Evolutionary conservation across 1,140 invertebrate genomes (phyloP).

Genomic region (Asobara japonica): DNA sequence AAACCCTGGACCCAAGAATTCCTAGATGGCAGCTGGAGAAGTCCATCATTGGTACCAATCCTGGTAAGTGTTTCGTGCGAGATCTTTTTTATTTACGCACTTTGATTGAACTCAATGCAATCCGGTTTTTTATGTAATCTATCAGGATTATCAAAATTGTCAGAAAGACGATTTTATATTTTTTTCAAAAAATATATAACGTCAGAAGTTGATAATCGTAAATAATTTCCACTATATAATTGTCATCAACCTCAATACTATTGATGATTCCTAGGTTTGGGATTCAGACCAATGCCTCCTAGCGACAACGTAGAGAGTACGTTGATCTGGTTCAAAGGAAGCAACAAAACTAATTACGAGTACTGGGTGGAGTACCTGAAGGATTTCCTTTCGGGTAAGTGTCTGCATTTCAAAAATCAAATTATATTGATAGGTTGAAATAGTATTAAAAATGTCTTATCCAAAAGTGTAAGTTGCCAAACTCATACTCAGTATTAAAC

Average conservation of each 20-base stretch:
- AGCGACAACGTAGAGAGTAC: conserved; percentile 87
- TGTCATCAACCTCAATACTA: conserved; percentile 5
- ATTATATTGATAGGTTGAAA: too few species aligned
- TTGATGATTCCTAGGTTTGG: conserved; percentile 76
- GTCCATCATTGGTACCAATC: conserved; percentile 91
- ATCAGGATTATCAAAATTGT: too few species aligned
- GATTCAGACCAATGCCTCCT: conserved; percentile 89
- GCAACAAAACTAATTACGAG: conserved; percentile 76
- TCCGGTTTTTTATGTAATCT: too few species aligned
- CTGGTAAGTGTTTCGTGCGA: conserved; percentile 69
- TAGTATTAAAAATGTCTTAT: too few species aligned
- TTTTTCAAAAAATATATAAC: too few species aligned
- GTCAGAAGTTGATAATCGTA: too few species aligned
- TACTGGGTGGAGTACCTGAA: conserved; percentile 81
- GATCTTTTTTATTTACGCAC: conserved; percentile 12
- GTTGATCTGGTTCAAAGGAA: conserved; percentile 90
- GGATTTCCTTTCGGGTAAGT: conserved; percentile 77
- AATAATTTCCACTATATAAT: background rate
- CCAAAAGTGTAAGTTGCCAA: too few species aligned
- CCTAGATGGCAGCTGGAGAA: conserved; percentile 84
- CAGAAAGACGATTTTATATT: too few species aligned
- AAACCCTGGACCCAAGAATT: conserved; percentile 86
- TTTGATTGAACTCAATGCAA: too few species aligned
- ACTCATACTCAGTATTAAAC: too few species aligned
- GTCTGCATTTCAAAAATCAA: too few species aligned